Conservation (phyloP, 1,140 invertebrate species). For the Spodoptera frugiperda region DNA sequence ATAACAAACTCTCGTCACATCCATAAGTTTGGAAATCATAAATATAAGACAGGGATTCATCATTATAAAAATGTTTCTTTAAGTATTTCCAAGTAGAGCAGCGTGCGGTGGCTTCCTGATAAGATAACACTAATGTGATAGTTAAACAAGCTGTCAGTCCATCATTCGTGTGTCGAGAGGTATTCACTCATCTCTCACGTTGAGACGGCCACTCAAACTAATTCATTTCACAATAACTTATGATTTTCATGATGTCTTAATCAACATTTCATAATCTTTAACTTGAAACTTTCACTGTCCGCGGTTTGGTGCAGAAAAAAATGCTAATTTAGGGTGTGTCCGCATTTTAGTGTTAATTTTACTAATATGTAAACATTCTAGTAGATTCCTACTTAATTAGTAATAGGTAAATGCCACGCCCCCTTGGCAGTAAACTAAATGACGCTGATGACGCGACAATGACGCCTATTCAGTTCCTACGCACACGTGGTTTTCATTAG, state of each 20-base stretch:
- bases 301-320: background rate
- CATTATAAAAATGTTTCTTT: slow-evolving; percentile 59
- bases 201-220: slow-evolving; percentile 43
- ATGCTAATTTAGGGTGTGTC: too few relatives aligned
- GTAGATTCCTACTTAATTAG: background rate
- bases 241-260: background rate
- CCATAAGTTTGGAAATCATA: slow-evolving; percentile 47
- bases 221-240: slow-evolving; percentile 40
- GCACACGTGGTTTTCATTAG: background rate
- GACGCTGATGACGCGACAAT: slow-evolving; percentile 14
- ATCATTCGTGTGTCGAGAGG: slow-evolving; percentile 15
- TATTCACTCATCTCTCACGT: slow-evolving; percentile 45
- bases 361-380: background rate
- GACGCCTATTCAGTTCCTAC: slow-evolving; percentile 3
- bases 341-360: background rate
- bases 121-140: slow-evolving; percentile 56
- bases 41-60: slow-evolving; percentile 51
- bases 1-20: slow-evolving; percentile 13
- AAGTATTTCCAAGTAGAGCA: slow-evolving; percentile 41
- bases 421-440: slow-evolving; percentile 18
- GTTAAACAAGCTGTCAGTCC: slow-evolving; percentile 48
- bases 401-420: slow-evolving; percentile 9
- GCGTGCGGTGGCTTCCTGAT: slow-evolving; percentile 50
- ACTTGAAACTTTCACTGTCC: slow-evolving; percentile 1
- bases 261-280: slow-evolving; percentile 1